Evolutionary conservation across 92 coral and sea anemone genomes (phyloP).

Genomic region (Ricordea florida): DNA sequence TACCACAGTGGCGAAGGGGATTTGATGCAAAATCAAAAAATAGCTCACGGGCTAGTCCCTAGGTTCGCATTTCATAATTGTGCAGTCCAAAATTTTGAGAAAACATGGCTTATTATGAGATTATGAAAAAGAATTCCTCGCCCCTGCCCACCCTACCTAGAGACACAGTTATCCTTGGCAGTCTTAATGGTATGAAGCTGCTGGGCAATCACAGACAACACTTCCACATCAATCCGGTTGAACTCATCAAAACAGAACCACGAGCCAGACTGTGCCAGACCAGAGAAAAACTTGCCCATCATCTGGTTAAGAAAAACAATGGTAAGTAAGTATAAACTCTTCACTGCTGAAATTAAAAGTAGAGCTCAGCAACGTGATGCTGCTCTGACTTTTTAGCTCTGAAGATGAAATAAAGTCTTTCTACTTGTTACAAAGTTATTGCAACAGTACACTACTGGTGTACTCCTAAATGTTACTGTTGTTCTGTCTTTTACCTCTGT

Average conservation of each 20-base stretch:
- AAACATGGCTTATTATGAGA: background rate
- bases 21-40: no score
- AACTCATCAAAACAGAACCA: conserved; percentile 99
- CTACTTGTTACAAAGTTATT: no score
- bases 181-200: conserved; percentile 89
- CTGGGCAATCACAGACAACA: conserved; percentile 93
- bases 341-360: background rate
- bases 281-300: conserved; percentile 99
- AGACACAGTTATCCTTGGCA: conserved; percentile 79
- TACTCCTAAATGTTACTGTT: no score
- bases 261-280: conserved; percentile 91
- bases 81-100: background rate
- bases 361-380: no score
- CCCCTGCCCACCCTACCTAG: conserved; percentile 48
- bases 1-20: no score
- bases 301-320: conserved; percentile 57
- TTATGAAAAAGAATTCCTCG: background rate
- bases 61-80: no score
- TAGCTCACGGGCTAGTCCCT: no score
- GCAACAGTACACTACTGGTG: no score
- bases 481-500: no score
- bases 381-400: no score
- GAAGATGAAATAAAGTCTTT: no score
- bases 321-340: background rate
- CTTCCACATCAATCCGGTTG: conserved; percentile 98